A percentile compares a stretch with the other conserved stretches of the same genome.
phyloP scores from a whole-genome alignment of 92 coral and sea anemone genomes.

The Ricordea florida region DNA sequence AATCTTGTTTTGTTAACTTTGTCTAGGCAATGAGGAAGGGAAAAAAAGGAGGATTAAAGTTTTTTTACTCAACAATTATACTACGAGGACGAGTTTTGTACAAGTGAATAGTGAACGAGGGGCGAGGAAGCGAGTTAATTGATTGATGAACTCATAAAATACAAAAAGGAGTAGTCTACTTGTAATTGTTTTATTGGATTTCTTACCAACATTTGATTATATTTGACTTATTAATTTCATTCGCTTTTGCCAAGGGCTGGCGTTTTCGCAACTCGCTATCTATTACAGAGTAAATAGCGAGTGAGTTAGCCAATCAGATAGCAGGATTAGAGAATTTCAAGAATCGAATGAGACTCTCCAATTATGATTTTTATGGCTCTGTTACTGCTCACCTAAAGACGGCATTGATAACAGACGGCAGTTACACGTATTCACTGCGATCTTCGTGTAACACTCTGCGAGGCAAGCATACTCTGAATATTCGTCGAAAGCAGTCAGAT shows the following conservation, averaged over 20 bases:
- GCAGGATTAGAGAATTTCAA: not conserved
- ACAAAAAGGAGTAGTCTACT: too few species aligned
- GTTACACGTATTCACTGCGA: conserved; percentile 16
- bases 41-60: not conserved
- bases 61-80: not conserved
- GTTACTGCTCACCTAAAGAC: conserved; percentile 8
- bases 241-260: too few species aligned
- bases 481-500: conserved; percentile 16
- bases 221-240: too few species aligned
- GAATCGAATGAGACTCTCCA: not conserved
- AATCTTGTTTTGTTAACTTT: conserved; percentile 17
- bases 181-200: too few species aligned
- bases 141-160: too few species aligned
- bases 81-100: too few species aligned
- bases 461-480: conserved; percentile 52
- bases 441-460: conserved; percentile 46
- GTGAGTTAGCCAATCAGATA: too few species aligned
- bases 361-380: not conserved
- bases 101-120: too few species aligned
- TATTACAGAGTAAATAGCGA: too few species aligned
- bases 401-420: conserved; percentile 65
- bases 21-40: not conserved
- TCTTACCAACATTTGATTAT: too few species aligned
- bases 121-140: too few species aligned
- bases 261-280: too few species aligned